phyloP scores from a whole-genome alignment of 2,113 vertebrate genomes.

The Myrmophylax atrothorax region DNA sequence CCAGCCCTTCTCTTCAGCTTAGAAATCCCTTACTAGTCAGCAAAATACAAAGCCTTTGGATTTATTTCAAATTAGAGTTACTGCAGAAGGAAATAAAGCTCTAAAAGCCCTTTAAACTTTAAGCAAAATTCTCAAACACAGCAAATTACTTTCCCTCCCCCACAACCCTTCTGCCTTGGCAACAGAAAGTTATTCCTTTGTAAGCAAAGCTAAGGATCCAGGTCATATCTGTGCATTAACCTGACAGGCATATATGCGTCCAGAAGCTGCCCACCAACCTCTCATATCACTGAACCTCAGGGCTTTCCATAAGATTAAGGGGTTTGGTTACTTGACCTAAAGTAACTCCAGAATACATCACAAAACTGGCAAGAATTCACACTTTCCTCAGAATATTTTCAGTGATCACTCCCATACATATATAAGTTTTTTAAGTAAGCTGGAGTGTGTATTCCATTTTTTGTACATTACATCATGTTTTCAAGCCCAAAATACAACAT shows the following conservation, averaged over 20 bases:
- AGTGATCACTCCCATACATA: neutral
- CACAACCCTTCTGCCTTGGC: neutral
- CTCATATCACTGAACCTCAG: slow-evolving; percentile 32
- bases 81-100: neutral
- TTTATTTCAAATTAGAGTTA: slow-evolving; percentile 22
- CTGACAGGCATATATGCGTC: neutral
- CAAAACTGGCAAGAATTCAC: neutral
- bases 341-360: neutral
- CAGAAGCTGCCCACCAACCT: neutral
- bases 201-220: neutral
- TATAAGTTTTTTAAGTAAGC: neutral
- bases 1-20: neutral
- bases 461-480: neutral
- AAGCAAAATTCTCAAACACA: neutral
- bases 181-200: neutral
- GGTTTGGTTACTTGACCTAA: neutral
- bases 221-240: slow-evolving; percentile 38
- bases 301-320: neutral
- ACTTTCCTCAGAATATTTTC: neutral
- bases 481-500: slow-evolving; percentile 5
- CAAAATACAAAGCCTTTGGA: neutral
- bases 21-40: neutral
- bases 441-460: neutral
- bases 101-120: neutral
- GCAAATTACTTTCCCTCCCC: neutral